Evolutionary conservation across 2,113 vertebrate genomes (phyloP).

Genomic region (Echinops telfairi): DNA sequence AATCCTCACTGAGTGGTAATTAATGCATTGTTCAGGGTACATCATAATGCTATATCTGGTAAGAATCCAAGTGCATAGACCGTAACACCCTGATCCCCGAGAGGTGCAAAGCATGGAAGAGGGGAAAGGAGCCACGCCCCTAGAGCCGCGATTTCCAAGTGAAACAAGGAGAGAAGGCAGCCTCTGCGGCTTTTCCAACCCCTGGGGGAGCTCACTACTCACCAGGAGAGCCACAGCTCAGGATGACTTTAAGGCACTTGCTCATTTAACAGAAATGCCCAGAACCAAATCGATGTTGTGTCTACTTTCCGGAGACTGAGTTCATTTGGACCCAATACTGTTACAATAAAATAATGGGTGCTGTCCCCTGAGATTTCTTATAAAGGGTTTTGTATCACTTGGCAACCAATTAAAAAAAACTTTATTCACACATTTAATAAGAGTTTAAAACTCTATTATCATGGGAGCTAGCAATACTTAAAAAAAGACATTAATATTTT

Average conservation of each 20-base stretch:
- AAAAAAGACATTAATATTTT: background rate
- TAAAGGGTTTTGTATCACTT: conserved; percentile 39
- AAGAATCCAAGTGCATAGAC: too few species aligned
- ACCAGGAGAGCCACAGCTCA: background rate
- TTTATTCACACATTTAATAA: conserved; percentile 35
- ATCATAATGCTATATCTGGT: too few species aligned
- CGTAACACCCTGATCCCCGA: too few species aligned
- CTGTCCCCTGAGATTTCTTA: background rate
- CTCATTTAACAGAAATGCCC: background rate
- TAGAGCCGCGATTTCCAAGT: too few species aligned
- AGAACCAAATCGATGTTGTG: background rate
- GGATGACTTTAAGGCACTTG: background rate
- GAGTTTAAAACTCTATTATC: background rate
- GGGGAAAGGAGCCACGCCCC: too few species aligned
- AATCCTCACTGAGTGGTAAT: too few species aligned
- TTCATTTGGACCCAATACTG: conserved; percentile 1
- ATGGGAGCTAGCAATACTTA: background rate
- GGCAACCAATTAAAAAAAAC: conserved; percentile 32
- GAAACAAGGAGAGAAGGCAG: too few species aligned
- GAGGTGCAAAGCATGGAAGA: too few species aligned
- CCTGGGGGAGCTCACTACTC: background rate
- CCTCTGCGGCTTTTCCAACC: background rate
- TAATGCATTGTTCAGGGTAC: too few species aligned
- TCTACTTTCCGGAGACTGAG: conserved; percentile 1
- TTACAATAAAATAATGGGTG: background rate